These are phyloP conservation scores for Myiozetetes cayanensis DNA, from an alignment of 2,113 vertebrate species.

Conservation along the genomic window DNA sequence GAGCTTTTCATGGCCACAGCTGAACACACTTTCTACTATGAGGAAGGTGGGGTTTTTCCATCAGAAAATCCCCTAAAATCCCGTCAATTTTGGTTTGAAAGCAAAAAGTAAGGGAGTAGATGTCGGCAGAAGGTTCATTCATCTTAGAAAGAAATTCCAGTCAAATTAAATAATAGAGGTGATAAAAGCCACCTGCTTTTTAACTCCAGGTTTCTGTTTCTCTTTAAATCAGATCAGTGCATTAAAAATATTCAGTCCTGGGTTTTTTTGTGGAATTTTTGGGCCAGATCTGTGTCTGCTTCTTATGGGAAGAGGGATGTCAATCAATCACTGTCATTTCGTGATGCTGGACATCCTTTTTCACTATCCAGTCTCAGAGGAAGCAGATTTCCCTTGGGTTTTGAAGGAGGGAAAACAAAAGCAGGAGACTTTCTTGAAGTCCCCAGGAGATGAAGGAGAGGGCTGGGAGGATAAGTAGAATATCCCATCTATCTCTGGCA, in stretches of 20 bases:
- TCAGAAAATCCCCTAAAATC: conserved; percentile 38
- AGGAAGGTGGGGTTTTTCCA: not conserved
- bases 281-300: not conserved
- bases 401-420: not conserved
- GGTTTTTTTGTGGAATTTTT: not conserved
- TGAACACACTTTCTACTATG: not conserved
- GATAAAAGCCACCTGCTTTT: conserved; percentile 44
- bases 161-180: conserved; percentile 17
- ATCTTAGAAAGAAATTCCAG: conserved; percentile 41
- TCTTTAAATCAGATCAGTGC: not conserved
- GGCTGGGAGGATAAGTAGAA: not conserved
- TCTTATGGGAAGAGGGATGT: not conserved
- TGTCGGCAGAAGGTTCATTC: conserved; percentile 12
- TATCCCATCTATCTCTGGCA: not conserved
- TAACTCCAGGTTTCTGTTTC: conserved; percentile 6
- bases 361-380: not conserved
- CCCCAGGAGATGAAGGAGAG: not conserved
- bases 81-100: not conserved
- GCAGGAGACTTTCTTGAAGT: not conserved
- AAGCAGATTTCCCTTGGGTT: not conserved
- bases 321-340: not conserved
- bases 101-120: conserved; percentile 18
- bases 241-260: not conserved
- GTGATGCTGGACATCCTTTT: not conserved
- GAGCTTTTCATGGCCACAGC: not conserved